A percentile compares a stretch with the other conserved stretches of the same genome.
These are phyloP conservation scores for Graphium colonna DNA, from an alignment of 2,888 invertebrate species.

Conservation along the genomic window DNA sequence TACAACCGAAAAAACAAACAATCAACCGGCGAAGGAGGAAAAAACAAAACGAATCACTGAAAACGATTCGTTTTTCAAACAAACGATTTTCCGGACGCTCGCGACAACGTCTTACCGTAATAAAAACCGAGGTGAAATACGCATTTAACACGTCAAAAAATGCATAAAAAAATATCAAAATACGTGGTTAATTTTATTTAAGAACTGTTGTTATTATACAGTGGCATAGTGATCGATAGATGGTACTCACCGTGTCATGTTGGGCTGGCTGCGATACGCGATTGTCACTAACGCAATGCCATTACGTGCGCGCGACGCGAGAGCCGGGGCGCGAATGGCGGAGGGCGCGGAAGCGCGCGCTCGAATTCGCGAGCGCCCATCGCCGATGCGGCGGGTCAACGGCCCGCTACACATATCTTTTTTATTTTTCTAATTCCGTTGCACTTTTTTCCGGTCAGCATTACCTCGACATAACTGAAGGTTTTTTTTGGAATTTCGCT, in stretches of 20 bases:
- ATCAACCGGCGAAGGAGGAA: not conserved
- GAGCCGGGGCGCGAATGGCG: slow-evolving; percentile 61
- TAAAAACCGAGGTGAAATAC: not conserved
- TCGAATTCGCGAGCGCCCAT: slow-evolving; percentile 39
- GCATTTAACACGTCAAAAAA: not conserved
- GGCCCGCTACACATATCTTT: slow-evolving; percentile 27
- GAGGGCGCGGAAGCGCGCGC: slow-evolving; percentile 18
- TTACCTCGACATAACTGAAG: not conserved
- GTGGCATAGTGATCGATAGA: not conserved
- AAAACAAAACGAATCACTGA: not conserved
- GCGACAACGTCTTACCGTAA: not conserved
- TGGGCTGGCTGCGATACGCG: slow-evolving; percentile 34
- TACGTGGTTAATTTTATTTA: not conserved
- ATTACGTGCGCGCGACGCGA: slow-evolving; percentile 60
- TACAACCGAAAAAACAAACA: not conserved
- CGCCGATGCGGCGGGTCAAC: slow-evolving; percentile 31
- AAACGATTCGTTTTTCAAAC: not conserved
- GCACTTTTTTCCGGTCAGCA: not conserved
- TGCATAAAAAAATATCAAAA: not conserved
- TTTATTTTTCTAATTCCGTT: slow-evolving; percentile 3
- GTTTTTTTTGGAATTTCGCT: not conserved
- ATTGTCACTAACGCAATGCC: slow-evolving; percentile 42
- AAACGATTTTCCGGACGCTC: not conserved
- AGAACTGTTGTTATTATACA: too few species aligned
- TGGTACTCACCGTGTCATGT: slow-evolving; percentile 35